Conservation (phyloP, 2,797 vertebrate genomes). For the Morus bassanus region DNA sequence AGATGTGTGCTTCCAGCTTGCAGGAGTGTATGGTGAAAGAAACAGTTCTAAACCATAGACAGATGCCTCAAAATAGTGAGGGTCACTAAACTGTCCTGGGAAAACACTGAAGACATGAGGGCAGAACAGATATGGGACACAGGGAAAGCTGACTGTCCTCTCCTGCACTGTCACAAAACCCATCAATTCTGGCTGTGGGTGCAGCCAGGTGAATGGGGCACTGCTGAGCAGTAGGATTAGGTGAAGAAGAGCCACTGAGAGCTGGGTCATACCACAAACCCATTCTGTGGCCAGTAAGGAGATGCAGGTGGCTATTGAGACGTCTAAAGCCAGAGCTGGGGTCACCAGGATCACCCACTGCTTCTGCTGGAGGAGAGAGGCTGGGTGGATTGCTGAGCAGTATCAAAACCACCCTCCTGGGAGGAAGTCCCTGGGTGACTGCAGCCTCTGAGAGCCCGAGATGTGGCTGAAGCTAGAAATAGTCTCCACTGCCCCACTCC, state of each 20-base stretch:
- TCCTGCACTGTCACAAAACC: background rate
- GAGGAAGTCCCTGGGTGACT: background rate
- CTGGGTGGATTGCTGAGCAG: background rate
- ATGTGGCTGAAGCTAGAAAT: background rate
- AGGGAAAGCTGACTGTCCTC: background rate
- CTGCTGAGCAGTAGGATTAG: background rate
- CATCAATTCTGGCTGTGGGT: fast-evolving
- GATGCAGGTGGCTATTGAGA: background rate
- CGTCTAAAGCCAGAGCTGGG: background rate
- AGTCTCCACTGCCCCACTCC: background rate
- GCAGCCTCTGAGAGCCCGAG: background rate
- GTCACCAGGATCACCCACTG: background rate
- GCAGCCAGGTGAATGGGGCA: background rate
- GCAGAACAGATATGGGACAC: background rate
- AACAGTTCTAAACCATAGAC: background rate
- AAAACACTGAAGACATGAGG: background rate
- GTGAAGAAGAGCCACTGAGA: background rate
- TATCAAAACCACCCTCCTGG: background rate
- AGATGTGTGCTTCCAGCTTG: background rate
- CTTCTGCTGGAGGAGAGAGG: background rate
- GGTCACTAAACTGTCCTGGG: background rate
- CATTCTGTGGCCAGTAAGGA: background rate
- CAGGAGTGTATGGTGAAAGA: background rate
- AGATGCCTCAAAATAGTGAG: background rate
- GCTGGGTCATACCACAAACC: background rate